Conservation (phyloP, 2,797 vertebrate species). For the Poeciliopsis turneri region DNA sequence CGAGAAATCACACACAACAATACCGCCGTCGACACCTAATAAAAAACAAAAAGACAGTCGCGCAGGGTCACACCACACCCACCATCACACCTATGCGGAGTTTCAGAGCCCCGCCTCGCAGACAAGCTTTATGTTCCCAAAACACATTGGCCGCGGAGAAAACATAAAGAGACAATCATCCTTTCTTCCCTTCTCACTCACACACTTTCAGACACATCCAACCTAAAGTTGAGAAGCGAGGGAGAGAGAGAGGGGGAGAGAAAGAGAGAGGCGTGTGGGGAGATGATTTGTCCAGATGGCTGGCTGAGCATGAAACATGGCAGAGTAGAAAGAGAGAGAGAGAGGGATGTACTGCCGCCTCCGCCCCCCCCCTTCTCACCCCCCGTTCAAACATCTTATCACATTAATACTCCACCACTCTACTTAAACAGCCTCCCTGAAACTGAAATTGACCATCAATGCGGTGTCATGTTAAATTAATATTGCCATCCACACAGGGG, state of each 20-base stretch:
- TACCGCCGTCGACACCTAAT: slow-evolving; percentile 60
- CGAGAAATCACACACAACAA: slow-evolving; percentile 48
- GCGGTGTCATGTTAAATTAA: slow-evolving; percentile 88
- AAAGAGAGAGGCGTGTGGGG: slow-evolving; percentile 82
- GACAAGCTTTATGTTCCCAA: slow-evolving; percentile 53
- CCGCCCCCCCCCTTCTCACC: slow-evolving; percentile 59
- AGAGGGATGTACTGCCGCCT: slow-evolving; percentile 55
- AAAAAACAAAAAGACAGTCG: slow-evolving; percentile 44
- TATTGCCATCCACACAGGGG: slow-evolving; percentile 80
- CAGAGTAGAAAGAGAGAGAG: slow-evolving; percentile 81
- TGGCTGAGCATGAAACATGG: slow-evolving; percentile 91
- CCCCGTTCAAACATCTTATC: slow-evolving; percentile 88
- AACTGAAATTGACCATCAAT: slow-evolving; percentile 89
- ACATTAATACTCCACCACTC: slow-evolving; percentile 83
- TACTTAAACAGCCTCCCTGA: slow-evolving; percentile 84
- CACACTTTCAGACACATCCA: slow-evolving; percentile 66
- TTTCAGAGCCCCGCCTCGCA: slow-evolving; percentile 54
- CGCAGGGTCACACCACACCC: slow-evolving; percentile 51
- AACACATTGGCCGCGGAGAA: slow-evolving; percentile 55
- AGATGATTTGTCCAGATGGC: slow-evolving; percentile 88
- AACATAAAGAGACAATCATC: slow-evolving; percentile 60
- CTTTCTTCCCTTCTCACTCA: slow-evolving; percentile 40
- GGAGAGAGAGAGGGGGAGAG: slow-evolving; percentile 58
- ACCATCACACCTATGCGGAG: slow-evolving; percentile 53
- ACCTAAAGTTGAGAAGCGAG: slow-evolving; percentile 83